A percentile compares a stretch with the other conserved stretches of the same genome.
Conservation (phyloP, 2,797 vertebrate genomes). For the Sebastes paucispinis region DNA sequence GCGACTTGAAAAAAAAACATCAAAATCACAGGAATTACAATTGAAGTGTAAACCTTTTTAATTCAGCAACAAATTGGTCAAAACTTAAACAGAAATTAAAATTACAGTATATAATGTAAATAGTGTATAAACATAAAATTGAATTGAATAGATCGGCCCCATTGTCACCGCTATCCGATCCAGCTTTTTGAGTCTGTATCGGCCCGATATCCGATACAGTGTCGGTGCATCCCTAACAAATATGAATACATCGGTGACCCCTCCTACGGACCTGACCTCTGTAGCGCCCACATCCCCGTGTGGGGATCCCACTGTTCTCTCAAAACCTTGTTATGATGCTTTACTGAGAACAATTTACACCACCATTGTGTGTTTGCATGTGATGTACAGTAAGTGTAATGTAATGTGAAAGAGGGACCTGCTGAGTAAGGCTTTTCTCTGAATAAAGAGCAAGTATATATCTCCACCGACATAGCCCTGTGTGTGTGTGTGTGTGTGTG, state of each 20-base stretch:
- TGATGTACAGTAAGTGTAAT: constrained; percentile 3
- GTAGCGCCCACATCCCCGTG: not conserved
- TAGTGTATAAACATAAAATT: no score
- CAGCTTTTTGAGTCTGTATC: no score
- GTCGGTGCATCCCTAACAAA: not conserved
- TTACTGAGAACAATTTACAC: not conserved
- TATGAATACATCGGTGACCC: not conserved
- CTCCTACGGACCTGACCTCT: not conserved
- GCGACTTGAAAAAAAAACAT: no score
- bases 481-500: not conserved
- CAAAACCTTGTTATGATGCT: not conserved
- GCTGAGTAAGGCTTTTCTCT: constrained; percentile 41
- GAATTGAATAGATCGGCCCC: no score
- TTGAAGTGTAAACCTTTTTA: no score
- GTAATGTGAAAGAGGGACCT: constrained; percentile 16
- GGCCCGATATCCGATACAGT: no score
- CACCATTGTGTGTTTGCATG: not conserved
- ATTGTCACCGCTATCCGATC: no score
- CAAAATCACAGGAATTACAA: no score
- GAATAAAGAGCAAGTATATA: constrained; percentile 22
- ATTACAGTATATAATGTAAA: no score
- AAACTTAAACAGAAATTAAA: no score
- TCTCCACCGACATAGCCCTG: constrained; percentile 3
- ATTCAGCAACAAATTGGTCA: no score
- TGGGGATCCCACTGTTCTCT: not conserved